phyloP scores from a whole-genome alignment of 2,797 vertebrate species.

The Aulostomus chinensis region DNA sequence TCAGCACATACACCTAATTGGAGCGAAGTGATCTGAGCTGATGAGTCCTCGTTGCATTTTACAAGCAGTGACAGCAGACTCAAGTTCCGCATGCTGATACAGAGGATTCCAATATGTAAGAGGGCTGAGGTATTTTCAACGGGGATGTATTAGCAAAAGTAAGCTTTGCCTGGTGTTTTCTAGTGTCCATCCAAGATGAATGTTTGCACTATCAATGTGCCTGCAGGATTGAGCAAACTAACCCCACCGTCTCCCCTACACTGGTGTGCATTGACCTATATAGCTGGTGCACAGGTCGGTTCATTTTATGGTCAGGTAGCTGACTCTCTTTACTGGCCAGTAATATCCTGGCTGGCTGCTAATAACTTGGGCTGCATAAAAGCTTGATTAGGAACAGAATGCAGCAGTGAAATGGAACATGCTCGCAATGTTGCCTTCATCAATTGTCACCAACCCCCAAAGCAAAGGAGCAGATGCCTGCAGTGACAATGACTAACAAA shows the following conservation, averaged over 20 bases:
- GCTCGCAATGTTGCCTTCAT: slow-evolving; percentile 51
- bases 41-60: slow-evolving; percentile 69
- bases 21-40: slow-evolving; percentile 70
- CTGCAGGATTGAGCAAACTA: slow-evolving; percentile 15
- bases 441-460: slow-evolving; percentile 59
- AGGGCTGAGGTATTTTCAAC: slow-evolving; percentile 20
- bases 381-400: slow-evolving; percentile 73
- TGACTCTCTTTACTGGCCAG: slow-evolving; percentile 63
- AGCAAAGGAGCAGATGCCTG: slow-evolving; percentile 39
- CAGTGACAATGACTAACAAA: slow-evolving; percentile 58
- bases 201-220: slow-evolving; percentile 15
- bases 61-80: slow-evolving; percentile 68
- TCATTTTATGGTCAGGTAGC: slow-evolving; percentile 66
- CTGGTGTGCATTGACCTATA: slow-evolving; percentile 47
- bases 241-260: slow-evolving; percentile 17
- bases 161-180: background rate
- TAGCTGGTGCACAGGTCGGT: slow-evolving; percentile 44
- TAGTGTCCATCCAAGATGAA: slow-evolving; percentile 1
- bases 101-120: slow-evolving; percentile 61
- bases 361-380: slow-evolving; percentile 67
- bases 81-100: slow-evolving; percentile 25
- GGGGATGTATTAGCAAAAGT: slow-evolving; percentile 10
- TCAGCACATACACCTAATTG: slow-evolving; percentile 70
- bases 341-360: slow-evolving; percentile 63
- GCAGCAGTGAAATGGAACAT: slow-evolving; percentile 61